Evolutionary conservation across 92 coral and sea anemone species (phyloP).

Genomic region (Plumapathes pennacea): DNA sequence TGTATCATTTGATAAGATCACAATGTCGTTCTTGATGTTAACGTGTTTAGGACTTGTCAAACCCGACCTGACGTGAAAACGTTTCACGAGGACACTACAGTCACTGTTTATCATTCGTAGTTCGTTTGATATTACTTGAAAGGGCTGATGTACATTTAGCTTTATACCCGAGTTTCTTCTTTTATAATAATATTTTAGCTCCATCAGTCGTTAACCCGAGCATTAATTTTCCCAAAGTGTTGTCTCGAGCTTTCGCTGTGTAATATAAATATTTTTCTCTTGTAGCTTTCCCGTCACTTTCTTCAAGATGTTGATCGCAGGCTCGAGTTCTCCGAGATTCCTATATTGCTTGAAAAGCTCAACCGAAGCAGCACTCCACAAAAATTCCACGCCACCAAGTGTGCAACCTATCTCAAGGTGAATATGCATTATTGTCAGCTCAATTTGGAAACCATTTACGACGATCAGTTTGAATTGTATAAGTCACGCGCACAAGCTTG

Average conservation of each 20-base stretch:
- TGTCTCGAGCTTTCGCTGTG: neutral
- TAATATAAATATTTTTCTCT: neutral
- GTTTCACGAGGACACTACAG: too few species aligned
- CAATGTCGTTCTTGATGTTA: too few species aligned
- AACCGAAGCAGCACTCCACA: slow-evolving; percentile 59
- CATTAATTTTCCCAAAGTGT: neutral
- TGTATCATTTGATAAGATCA: too few species aligned
- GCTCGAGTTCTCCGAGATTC: slow-evolving; percentile 69
- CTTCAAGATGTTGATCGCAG: slow-evolving; percentile 77
- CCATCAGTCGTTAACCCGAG: too few species aligned
- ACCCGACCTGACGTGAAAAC: too few species aligned
- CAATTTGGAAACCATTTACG: neutral
- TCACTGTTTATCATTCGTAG: too few species aligned
- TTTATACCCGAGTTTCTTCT: too few species aligned
- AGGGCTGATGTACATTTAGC: too few species aligned
- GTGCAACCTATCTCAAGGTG: slow-evolving; percentile 56
- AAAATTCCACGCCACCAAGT: slow-evolving; percentile 61
- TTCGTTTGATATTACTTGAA: too few species aligned
- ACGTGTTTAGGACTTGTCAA: too few species aligned
- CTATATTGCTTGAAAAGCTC: slow-evolving; percentile 60
- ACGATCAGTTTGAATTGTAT: neutral
- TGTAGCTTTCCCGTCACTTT: slow-evolving; percentile 72
- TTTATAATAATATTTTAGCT: too few species aligned
- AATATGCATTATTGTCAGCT: neutral
- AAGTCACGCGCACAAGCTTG: slow-evolving; percentile 4